Base-by-base conservation (phyloP, 2,113 vertebrate genomes). In the Salvelinus sp. region DNA sequence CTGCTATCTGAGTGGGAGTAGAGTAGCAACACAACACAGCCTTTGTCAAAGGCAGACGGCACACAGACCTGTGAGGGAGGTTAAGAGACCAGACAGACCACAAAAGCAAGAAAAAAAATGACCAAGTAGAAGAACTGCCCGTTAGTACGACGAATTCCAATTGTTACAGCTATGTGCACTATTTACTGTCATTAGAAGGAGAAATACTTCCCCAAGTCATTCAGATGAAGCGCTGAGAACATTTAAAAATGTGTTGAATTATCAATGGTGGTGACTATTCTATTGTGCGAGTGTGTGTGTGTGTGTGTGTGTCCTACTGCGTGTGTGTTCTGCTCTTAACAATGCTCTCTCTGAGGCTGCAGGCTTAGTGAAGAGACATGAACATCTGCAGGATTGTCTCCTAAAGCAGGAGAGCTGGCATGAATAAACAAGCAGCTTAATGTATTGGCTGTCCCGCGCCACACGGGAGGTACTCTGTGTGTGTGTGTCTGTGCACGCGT, bases 371-470 rank as follows among this genome's bases (percentile, higher is more conserved):
- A 75, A 86, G 78, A 86, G 84, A 90, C 90, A 83, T 83, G 85
- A 70, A 91, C 91, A 91, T 89, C 85, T 81, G 76, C 38, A 10
- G 7, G 38, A 44, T 44, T 44, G 2, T 44, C 9, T 44, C 81
- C 75, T 81, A 86, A 91, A 92, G 89, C 83, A 88, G 85, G 83
- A 78, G 87, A 77, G 87, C 83, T 87, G 86, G 89, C 86, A 88
- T 90, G 85, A 90, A 89, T 89, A 90, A 90, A 90, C 86, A 85
- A 86, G 88, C 87, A 89, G 89, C 87, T 91, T 90, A 91, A 54
- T 18, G 16, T 54, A 54, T 54, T 5, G 50, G 50, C 50, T 9
- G 38, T 44, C 38, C 38, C 38, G 9, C 38, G 1, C 38, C 38
- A 18, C 50, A 18, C 16, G 50, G 50, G 50, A 54, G 50, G 50